Conservation (phyloP, 2,888 invertebrate genomes). For the Apamea anceps region DNA sequence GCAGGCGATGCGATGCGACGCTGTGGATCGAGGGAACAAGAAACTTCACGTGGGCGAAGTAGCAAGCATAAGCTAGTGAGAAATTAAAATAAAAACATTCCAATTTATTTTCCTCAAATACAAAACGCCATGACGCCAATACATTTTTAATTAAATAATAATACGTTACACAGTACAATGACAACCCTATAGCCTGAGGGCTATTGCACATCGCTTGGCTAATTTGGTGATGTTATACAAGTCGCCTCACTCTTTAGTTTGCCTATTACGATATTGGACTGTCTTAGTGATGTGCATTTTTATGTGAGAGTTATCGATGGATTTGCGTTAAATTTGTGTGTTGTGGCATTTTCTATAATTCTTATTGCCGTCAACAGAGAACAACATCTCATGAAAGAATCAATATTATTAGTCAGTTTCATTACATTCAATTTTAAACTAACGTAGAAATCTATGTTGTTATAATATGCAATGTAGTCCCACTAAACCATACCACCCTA, state of each 20-base stretch:
- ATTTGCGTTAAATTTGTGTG: too few species aligned
- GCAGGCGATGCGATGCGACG: neutral
- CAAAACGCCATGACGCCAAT: slow-evolving; percentile 55
- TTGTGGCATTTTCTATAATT: too few species aligned
- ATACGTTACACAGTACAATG: slow-evolving; percentile 55
- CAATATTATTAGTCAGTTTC: too few species aligned
- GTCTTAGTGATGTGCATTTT: slow-evolving; percentile 72
- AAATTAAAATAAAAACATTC: neutral
- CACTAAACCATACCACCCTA: too few species aligned
- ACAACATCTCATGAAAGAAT: too few species aligned
- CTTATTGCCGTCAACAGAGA: too few species aligned
- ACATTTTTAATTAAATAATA: slow-evolving; percentile 49
- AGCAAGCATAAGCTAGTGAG: neutral
- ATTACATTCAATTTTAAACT: too few species aligned
- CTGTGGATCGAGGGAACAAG: neutral
- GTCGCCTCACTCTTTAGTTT: slow-evolving; percentile 89
- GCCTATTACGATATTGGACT: slow-evolving; percentile 89
- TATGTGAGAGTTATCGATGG: slow-evolving; percentile 47
- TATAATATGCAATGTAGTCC: too few species aligned
- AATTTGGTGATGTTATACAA: slow-evolving; percentile 90
- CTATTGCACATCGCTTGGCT: slow-evolving; percentile 87
- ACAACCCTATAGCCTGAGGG: slow-evolving; percentile 86
- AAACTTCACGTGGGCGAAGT: neutral
- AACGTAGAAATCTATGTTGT: too few species aligned
- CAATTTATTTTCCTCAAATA: slow-evolving; percentile 24